phyloP scores from a whole-genome alignment of 2,888 invertebrate species.

The Amblyjoppa fuscipennis region DNA sequence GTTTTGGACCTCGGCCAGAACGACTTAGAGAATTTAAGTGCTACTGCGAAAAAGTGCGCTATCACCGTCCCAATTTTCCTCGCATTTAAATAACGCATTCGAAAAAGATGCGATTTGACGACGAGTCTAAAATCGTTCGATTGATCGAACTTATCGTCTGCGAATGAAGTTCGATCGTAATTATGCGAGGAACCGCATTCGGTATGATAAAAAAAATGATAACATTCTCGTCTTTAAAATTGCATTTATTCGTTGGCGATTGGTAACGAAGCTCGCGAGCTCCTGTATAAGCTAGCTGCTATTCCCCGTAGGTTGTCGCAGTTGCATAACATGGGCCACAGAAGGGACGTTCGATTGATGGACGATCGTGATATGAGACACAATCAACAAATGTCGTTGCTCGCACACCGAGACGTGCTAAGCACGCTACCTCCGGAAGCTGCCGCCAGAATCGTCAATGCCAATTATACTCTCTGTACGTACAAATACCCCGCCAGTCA shows the following conservation, averaged over 20 bases:
- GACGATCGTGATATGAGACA: conserved; percentile 92
- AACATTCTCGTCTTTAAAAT: neutral
- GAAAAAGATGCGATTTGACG: conserved; percentile 2
- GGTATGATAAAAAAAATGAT: neutral
- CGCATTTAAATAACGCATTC: neutral
- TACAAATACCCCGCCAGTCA: conserved; percentile 73
- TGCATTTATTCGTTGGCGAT: neutral
- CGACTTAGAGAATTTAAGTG: conserved; percentile 28
- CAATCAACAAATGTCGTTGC: conserved; percentile 90
- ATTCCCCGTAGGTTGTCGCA: conserved; percentile 89
- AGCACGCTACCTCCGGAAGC: conserved; percentile 90
- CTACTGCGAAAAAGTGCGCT: conserved; percentile 50
- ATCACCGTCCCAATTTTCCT: neutral
- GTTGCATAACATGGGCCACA: conserved; percentile 91
- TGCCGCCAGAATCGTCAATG: conserved; percentile 90
- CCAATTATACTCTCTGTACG: conserved; percentile 92
- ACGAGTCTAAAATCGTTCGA: neutral
- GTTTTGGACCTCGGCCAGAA: conserved; percentile 12
- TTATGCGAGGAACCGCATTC: neutral
- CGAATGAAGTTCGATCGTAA: neutral
- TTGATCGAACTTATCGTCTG: neutral
- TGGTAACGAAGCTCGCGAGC: conserved; percentile 34
- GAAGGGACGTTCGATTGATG: conserved; percentile 91
- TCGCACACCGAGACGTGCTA: conserved; percentile 90
- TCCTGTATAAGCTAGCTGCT: conserved; percentile 68